Base-by-base conservation (phyloP, 2,888 invertebrate genomes). In the Orgyia antiqua region DNA sequence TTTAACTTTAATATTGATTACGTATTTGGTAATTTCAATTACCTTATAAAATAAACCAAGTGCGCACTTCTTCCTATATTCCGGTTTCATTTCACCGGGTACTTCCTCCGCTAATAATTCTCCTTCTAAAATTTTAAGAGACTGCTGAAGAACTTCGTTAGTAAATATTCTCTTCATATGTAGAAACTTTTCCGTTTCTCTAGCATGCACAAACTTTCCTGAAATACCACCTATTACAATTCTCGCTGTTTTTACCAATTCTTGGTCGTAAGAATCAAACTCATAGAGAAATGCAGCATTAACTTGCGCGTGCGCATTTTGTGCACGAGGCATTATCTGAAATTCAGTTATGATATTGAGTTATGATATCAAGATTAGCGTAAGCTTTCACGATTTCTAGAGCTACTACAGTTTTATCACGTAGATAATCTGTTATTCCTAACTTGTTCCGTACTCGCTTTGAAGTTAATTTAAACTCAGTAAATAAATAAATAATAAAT, bases 261-360 rank as follows among this genome's bases (percentile, higher is more conserved):
- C 58, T 13, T 42, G 35, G 1, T 65, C 29, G 1, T 52, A 34
- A 3, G 41, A 13, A 31, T 86, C 64, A 24, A 93, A 62, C 58
- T 89, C 87, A 35, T 92, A 88, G 0, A 91, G 69, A 59, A 94
- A 93, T 2, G 89, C 94, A 9, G 92, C 92, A 51, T 94, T 93
- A 0, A 94, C 91, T 54, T 91, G 89, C 0, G 93, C 93, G 48
- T 92, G 93, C 0, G 92, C 90, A 54, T 92, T 93, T 73, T 92
- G 92, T 1, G 91, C 87, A 33, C 93, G 77, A 1, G 91, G 89
- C 89, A 92, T 92, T 33, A 94, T 89, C 93, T 93, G 48, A 33
- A 80, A 60, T 17, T 0, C 4, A 9, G 18, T n/a, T n/a, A n/a
- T n/a, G n/a, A n/a, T n/a, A n/a, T n/a, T n/a, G n/a, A n/a, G n/a